These are phyloP conservation scores for Julus scanicus DNA, from an alignment of 2,888 invertebrate species.

Conservation along the genomic window DNA sequence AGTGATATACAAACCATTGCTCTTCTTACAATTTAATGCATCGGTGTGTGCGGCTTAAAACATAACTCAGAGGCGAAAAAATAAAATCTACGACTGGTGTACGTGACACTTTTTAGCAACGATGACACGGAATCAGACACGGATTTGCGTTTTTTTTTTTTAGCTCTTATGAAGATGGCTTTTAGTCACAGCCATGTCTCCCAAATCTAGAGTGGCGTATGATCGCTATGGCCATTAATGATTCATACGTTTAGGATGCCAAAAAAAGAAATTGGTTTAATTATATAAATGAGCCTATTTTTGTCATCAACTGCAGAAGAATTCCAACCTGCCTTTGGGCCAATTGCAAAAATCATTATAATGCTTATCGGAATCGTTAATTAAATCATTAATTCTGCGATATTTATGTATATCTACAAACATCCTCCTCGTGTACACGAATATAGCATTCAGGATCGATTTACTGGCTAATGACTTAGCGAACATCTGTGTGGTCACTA, in stretches of 20 bases:
- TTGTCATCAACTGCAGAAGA: not conserved
- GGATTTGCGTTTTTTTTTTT: not conserved
- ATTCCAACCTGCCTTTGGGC: not conserved
- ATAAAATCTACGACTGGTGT: not conserved
- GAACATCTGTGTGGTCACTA: not conserved
- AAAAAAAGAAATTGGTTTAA: not conserved
- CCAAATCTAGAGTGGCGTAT: not conserved
- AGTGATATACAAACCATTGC: slow-evolving; percentile 11
- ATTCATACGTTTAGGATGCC: not conserved
- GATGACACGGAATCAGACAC: not conserved
- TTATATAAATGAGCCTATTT: not conserved
- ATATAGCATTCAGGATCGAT: not conserved
- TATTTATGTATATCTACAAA: not conserved
- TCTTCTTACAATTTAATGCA: slow-evolving; percentile 15
- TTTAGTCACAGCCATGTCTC: not conserved
- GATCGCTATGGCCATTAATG: not conserved
- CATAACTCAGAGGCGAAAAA: not conserved
- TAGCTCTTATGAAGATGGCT: not conserved
- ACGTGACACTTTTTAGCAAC: not conserved
- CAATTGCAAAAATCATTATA: not conserved
- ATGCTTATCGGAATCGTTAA: not conserved
- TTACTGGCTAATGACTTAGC: not conserved
- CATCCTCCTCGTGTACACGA: not conserved
- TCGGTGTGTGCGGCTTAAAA: not conserved
- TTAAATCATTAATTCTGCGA: not conserved